phyloP scores from a whole-genome alignment of 2,888 invertebrate species.

The Patella pellucida region DNA sequence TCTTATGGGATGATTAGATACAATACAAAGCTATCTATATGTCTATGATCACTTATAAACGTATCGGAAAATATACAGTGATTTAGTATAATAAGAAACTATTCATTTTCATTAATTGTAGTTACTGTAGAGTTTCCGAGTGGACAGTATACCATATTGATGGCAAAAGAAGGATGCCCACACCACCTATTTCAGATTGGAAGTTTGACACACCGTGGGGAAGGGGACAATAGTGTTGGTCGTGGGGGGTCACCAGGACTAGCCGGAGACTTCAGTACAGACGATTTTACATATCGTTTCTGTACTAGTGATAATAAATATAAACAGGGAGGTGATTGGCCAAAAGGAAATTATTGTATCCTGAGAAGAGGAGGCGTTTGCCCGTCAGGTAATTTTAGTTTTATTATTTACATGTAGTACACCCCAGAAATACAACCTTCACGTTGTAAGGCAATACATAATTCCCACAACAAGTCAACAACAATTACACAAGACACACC shows the following conservation, averaged over 20 bases:
- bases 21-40: too few species aligned
- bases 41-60: too few species aligned
- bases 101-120: too few species aligned
- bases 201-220: neutral
- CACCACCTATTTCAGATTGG: neutral
- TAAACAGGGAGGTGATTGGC: neutral
- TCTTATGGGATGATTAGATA: too few species aligned
- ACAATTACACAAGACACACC: neutral
- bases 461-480: too few species aligned
- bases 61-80: too few species aligned
- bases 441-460: too few species aligned
- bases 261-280: neutral
- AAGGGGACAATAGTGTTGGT: neutral
- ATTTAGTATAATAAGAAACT: too few species aligned
- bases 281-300: neutral
- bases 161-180: constrained; percentile 8
- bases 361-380: constrained; percentile 16
- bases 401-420: too few species aligned
- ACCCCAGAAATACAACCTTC: too few species aligned
- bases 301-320: constrained; percentile 15
- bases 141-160: constrained; percentile 6
- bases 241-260: neutral
- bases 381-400: constrained; percentile 12
- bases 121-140: neutral
- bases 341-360: constrained; percentile 18